phyloP scores from a whole-genome alignment of 2,113 vertebrate species.

The Pipa parva region DNA sequence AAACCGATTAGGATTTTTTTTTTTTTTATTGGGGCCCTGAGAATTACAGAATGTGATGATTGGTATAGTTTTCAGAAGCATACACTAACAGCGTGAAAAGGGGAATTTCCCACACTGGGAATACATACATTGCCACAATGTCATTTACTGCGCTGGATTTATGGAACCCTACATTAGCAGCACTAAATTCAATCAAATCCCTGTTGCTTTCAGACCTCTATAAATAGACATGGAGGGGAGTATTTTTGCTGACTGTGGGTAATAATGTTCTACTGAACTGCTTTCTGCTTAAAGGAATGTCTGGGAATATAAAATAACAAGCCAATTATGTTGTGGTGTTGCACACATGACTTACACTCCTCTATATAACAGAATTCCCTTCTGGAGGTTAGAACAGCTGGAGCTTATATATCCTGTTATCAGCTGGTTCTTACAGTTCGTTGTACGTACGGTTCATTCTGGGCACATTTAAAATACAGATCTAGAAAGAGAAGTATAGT shows the following conservation, averaged over 20 bases:
- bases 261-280: not conserved
- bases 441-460: no score
- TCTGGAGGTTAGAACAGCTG: no score
- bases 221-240: not conserved
- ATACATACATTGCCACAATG: conserved; percentile 8
- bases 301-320: not conserved
- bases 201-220: not conserved
- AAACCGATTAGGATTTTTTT: not conserved
- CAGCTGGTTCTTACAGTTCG: no score
- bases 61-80: conserved; percentile 19
- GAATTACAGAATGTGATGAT: conserved; percentile 18
- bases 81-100: not conserved
- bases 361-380: not conserved
- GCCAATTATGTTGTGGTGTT: no score
- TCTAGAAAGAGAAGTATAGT: no score
- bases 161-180: not conserved
- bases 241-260: not conserved
- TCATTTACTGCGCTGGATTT: not conserved
- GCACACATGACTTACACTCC: not conserved
- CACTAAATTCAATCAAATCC: not conserved
- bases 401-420: no score
- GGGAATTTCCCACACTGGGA: conserved; percentile 28
- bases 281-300: conserved; percentile 1
- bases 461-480: no score
- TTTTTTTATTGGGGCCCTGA: conserved; percentile 21